phyloP scores from a whole-genome alignment of 2,113 vertebrate genomes.

The Ceyx cyanopectus region DNA sequence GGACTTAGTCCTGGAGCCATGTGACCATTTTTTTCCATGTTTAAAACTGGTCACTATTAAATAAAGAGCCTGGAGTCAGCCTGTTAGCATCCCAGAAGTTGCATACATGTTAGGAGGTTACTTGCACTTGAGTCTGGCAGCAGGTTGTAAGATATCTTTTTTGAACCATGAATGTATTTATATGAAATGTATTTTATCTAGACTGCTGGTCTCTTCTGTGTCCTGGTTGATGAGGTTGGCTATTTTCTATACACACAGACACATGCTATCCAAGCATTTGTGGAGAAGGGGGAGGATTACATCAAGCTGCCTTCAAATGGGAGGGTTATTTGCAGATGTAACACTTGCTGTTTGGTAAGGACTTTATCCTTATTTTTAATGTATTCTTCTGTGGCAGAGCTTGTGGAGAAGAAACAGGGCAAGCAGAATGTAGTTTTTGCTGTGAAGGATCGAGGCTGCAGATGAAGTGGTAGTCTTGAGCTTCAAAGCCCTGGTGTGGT shows the following conservation, averaged over 20 bases:
- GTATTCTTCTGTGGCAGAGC: background rate
- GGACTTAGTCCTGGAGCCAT: background rate
- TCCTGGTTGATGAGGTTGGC: slow-evolving; percentile 7
- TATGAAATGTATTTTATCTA: slow-evolving; percentile 45
- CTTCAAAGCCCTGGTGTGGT: rapidly evolving
- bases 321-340: background rate
- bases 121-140: slow-evolving; percentile 9
- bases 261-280: background rate
- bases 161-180: slow-evolving; percentile 44
- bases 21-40: slow-evolving; percentile 17
- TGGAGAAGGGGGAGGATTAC: background rate
- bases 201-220: background rate
- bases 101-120: background rate
- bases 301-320: background rate
- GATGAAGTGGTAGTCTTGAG: background rate
- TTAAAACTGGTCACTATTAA: slow-evolving; percentile 8
- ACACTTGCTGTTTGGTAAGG: background rate
- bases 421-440: background rate
- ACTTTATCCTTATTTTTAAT: background rate
- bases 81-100: slow-evolving; percentile 12
- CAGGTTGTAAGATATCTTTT: background rate
- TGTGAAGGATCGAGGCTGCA: background rate
- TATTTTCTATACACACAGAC: background rate
- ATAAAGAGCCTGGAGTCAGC: slow-evolving; percentile 5
- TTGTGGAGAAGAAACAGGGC: background rate